phyloP scores from a whole-genome alignment of 2,888 invertebrate genomes.

The Lomographa bimaculata region DNA sequence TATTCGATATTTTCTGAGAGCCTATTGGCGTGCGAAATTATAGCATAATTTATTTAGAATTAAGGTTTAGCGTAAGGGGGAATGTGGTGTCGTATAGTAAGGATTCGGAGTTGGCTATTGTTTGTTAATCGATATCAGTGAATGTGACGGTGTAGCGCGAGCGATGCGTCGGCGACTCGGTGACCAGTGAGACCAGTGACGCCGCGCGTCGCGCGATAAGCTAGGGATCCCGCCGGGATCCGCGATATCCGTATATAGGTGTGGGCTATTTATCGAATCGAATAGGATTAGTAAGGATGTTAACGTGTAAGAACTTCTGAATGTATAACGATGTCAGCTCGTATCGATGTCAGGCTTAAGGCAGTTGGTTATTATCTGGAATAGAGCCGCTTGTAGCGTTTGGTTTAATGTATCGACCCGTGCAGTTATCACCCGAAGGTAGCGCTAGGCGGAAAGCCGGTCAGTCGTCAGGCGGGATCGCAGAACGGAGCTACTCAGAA shows the following conservation, averaged over 20 bases:
- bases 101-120: conserved; percentile 71
- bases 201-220: conserved; percentile 57
- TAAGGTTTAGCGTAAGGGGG: conserved; percentile 65
- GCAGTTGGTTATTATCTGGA: conserved; percentile 76
- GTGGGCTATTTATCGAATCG: conserved; percentile 79
- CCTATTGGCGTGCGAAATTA: conserved; percentile 67
- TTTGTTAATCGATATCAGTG: conserved; percentile 69
- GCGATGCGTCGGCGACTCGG: conserved; percentile 60
- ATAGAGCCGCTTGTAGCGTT: conserved; percentile 67
- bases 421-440: conserved; percentile 56
- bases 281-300: conserved; percentile 68
- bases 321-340: conserved; percentile 69
- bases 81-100: conserved; percentile 70
- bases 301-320: conserved; percentile 73
- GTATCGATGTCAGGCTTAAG: conserved; percentile 67
- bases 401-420: conserved; percentile 68
- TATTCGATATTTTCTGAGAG: conserved; percentile 62
- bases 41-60: conserved; percentile 71
- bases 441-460: conserved; percentile 58
- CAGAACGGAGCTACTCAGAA: conserved; percentile 60
- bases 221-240: conserved; percentile 66
- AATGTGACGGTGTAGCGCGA: conserved; percentile 64
- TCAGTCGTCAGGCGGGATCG: conserved; percentile 47
- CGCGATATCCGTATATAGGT: conserved; percentile 71
- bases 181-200: conserved; percentile 26